Evolutionary conservation across 2,113 vertebrate genomes (phyloP).

Genomic region (Aspidoscelis tigris): DNA sequence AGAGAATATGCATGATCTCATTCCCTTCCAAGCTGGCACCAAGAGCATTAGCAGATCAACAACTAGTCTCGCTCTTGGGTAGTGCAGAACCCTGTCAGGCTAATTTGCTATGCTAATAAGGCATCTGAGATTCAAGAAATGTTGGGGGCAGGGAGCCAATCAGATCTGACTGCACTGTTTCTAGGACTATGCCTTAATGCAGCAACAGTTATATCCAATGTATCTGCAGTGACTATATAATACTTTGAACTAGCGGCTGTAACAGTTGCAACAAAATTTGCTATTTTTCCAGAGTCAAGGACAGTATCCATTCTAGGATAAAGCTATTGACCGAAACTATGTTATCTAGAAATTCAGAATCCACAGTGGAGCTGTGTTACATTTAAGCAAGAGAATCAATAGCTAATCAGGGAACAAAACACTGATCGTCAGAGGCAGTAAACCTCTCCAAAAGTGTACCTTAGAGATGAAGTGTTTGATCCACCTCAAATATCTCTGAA

Average conservation of each 20-base stretch:
- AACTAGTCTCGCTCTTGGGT: slow-evolving; percentile 22
- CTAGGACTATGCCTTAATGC: neutral
- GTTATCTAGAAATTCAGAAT: no score
- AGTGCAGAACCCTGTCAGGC: slow-evolving; percentile 33
- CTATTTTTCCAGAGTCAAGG: neutral
- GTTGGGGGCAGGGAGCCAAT: slow-evolving; percentile 16
- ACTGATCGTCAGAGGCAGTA: neutral
- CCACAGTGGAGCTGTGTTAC: neutral
- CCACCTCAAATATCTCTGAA: neutral
- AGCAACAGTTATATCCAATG: neutral
- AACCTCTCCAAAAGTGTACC: neutral
- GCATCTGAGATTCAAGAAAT: slow-evolving; percentile 27
- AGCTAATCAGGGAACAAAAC: neutral
- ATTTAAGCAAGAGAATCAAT: neutral
- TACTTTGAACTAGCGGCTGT: neutral
- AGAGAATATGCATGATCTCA: neutral
- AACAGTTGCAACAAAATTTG: neutral
- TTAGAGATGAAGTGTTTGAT: neutral
- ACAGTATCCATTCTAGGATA: neutral
- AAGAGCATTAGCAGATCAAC: neutral
- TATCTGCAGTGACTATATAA: neutral
- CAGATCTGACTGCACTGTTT: neutral
- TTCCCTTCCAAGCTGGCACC: slow-evolving; percentile 1
- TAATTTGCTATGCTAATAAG: slow-evolving; percentile 52
- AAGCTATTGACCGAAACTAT: no score